These are phyloP conservation scores for Protonemura montana DNA, from an alignment of 2,888 invertebrate species.

Conservation along the genomic window DNA sequence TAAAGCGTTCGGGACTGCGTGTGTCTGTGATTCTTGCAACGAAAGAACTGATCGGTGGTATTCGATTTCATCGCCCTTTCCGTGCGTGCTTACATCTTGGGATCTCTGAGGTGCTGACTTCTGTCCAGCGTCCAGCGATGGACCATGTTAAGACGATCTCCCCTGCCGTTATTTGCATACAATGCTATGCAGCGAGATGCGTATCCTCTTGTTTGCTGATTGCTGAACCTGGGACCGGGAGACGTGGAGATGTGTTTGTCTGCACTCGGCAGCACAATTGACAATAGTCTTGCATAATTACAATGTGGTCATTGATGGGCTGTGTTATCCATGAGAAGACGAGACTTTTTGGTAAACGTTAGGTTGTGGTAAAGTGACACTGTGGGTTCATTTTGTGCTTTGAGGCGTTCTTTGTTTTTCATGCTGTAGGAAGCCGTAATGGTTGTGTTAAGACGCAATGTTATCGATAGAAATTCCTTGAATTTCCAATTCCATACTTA, in stretches of 20 bases:
- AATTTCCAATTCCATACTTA: too few relatives aligned
- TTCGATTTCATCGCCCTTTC: neutral
- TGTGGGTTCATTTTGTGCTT: too few relatives aligned
- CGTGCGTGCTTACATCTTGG: neutral
- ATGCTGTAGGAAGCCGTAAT: too few relatives aligned
- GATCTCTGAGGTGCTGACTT: neutral
- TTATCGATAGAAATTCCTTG: too few relatives aligned
- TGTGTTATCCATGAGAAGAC: too few relatives aligned
- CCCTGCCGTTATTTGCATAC: constrained; percentile 35
- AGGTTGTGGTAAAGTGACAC: too few relatives aligned
- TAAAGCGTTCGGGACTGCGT: neutral
- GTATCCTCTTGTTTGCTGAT: neutral
- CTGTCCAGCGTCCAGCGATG: constrained; percentile 16
- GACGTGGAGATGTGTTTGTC: neutral
- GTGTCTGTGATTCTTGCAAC: neutral
- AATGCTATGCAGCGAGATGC: constrained; percentile 21
- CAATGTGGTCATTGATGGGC: neutral
- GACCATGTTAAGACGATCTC: neutral
- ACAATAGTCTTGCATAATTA: constrained; percentile 9
- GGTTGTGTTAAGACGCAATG: too few relatives aligned
- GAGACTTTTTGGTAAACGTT: too few relatives aligned
- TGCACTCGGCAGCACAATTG: neutral
- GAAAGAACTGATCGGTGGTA: neutral
- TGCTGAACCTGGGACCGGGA: neutral
- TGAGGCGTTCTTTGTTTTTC: too few relatives aligned